A percentile compares a stretch with the other conserved stretches of the same genome.
Conservation (phyloP, 2,888 invertebrate species). For the Sepiola atlantica region DNA sequence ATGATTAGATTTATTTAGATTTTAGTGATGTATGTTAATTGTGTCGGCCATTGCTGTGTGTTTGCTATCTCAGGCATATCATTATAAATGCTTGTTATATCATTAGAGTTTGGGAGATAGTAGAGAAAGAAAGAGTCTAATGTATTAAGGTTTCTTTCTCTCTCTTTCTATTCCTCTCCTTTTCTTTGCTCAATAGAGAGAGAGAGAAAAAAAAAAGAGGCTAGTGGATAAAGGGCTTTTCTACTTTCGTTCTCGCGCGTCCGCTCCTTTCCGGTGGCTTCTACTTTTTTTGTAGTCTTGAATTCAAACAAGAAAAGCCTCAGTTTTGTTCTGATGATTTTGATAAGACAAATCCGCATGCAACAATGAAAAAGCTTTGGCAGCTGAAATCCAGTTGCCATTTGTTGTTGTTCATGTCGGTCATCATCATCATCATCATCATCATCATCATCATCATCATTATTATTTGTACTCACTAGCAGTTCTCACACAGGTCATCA, state of each 20-base stretch:
- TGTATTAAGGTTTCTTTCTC: neutral
- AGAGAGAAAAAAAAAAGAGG: too few relatives aligned
- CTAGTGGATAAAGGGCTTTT: too few relatives aligned
- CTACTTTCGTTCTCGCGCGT: too few relatives aligned
- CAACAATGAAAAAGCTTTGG: conserved; percentile 11
- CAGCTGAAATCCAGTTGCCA: conserved; percentile 32
- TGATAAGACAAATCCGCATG: conserved; percentile 32
- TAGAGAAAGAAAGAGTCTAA: neutral
- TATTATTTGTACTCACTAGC: too few relatives aligned
- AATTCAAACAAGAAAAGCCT: conserved; percentile 11
- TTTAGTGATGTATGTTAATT: neutral
- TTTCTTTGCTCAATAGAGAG: neutral
- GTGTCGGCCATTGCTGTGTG: neutral
- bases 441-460: neutral
- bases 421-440: neutral
- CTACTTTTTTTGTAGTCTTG: neutral
- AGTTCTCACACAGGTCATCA: too few relatives aligned
- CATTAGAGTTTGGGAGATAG: neutral
- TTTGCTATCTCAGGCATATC: conserved; percentile 1
- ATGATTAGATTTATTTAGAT: neutral
- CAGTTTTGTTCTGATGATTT: conserved; percentile 32
- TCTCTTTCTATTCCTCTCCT: neutral
- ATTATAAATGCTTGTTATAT: conserved; percentile 19
- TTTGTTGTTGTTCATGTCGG: neutral
- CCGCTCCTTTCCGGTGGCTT: too few relatives aligned